phyloP scores from a whole-genome alignment of 2,797 vertebrate species.

The Graptemys geographica region DNA sequence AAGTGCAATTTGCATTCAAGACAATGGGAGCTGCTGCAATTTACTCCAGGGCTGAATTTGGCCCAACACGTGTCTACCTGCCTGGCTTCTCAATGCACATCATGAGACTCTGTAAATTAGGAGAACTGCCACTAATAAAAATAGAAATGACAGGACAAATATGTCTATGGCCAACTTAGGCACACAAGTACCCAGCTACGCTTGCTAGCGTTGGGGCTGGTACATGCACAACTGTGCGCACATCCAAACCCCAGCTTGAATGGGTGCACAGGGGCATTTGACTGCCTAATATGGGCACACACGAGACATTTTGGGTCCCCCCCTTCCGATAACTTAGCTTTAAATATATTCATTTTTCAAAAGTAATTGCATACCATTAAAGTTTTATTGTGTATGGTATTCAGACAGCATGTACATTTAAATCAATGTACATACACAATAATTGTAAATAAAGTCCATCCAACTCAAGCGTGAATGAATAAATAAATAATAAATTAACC shows the following conservation, averaged over 20 bases:
- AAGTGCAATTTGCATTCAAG: neutral
- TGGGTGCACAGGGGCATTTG: neutral
- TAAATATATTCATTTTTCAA: neutral
- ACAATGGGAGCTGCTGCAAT: neutral
- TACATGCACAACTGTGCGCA: neutral
- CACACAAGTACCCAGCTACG: neutral
- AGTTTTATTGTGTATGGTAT: neutral
- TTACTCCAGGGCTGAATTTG: neutral
- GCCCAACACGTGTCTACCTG: too few relatives aligned
- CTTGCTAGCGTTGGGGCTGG: neutral
- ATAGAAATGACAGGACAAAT: neutral
- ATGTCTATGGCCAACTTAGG: neutral
- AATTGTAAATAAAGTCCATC: neutral
- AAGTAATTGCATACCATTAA: neutral
- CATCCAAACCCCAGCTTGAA: neutral
- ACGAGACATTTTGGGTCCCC: neutral
- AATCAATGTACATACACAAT: neutral
- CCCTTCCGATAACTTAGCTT: neutral
- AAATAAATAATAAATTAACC: neutral
- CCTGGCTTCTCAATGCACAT: neutral
- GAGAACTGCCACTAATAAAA: neutral
- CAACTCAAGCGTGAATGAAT: neutral
- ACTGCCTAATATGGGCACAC: neutral
- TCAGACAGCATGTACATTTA: neutral
- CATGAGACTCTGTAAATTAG: neutral